phyloP scores from a whole-genome alignment of 2,888 invertebrate species.

The Operophtera brumata region DNA sequence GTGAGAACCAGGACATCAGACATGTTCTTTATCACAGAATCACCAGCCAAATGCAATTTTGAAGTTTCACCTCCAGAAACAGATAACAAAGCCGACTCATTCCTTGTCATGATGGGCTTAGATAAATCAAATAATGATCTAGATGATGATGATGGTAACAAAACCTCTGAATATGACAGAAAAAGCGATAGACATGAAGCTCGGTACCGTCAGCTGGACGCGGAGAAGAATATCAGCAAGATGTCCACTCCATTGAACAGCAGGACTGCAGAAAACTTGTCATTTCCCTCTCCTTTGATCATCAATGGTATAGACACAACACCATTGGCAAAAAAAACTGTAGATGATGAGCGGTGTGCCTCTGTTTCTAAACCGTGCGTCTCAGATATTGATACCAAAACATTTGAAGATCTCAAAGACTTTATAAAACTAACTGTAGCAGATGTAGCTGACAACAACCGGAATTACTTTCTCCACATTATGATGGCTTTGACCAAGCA shows the following conservation, averaged over 20 bases:
- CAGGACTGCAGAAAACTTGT: constrained; percentile 52
- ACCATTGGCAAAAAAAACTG: no score
- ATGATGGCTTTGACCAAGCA: constrained; percentile 76
- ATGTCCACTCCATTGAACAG: constrained; percentile 67
- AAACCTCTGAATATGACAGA: constrained; percentile 52
- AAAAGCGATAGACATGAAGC: constrained; percentile 56
- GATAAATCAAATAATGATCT: constrained; percentile 59
- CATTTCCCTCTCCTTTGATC: constrained; percentile 56
- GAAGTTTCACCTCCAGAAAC: constrained; percentile 43
- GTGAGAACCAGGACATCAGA: constrained; percentile 58
- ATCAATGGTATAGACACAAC: constrained; percentile 43
- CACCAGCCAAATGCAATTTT: constrained; percentile 53
- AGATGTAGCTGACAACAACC: constrained; percentile 68
- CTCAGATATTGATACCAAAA: constrained; percentile 45
- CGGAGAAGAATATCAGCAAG: constrained; percentile 65
- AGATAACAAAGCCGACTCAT: constrained; percentile 67
- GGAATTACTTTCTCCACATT: constrained; percentile 70
- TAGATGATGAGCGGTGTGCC: constrained; percentile 46
- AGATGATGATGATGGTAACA: constrained; percentile 57
- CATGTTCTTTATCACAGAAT: constrained; percentile 64
- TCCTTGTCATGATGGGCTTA: constrained; percentile 68
- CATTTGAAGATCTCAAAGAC: constrained; percentile 67
- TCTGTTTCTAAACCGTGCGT: constrained; percentile 33
- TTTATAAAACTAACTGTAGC: constrained; percentile 62
- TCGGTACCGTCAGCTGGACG: constrained; percentile 51